Conservation (phyloP, 92 coral and sea anemone species). For the Actinernus sp. region DNA sequence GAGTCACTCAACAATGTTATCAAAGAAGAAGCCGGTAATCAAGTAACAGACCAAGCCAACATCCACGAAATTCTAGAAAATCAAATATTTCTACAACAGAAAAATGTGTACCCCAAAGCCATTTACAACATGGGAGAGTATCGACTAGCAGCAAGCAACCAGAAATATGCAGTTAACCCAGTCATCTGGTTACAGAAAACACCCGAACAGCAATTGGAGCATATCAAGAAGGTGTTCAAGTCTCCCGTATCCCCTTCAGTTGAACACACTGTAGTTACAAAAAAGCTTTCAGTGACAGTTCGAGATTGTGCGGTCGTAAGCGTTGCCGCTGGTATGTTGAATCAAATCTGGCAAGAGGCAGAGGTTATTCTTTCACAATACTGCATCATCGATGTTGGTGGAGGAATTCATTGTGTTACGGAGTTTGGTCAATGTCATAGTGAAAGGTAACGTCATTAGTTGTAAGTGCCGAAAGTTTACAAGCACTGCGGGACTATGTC, state of each 20-base stretch:
- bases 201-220: slow-evolving; percentile 19
- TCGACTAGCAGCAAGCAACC: slow-evolving; percentile 23
- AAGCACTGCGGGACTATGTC: slow-evolving; percentile 13
- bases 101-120: slow-evolving; percentile 42
- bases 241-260: slow-evolving; percentile 1
- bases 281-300: slow-evolving; percentile 21
- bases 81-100: slow-evolving; percentile 19
- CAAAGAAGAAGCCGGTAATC: slow-evolving; percentile 49
- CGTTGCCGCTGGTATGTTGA: slow-evolving; percentile 13
- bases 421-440: too few species aligned
- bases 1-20: slow-evolving; percentile 53
- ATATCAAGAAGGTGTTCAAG: too few species aligned
- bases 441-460: too few species aligned
- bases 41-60: too few species aligned
- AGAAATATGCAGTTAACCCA: slow-evolving; percentile 22
- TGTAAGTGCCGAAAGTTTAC: too few species aligned
- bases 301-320: slow-evolving; percentile 31
- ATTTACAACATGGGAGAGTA: slow-evolving; percentile 13
- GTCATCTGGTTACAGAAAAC: slow-evolving; percentile 46
- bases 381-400: too few species aligned
- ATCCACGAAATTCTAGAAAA: slow-evolving; percentile 43
- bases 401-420: too few species aligned
- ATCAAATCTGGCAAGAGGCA: slow-evolving; percentile 48
- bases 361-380: too few species aligned
- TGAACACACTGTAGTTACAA: background rate